Evolutionary conservation across 2,797 vertebrate genomes (phyloP), one percentile per base, ranked within the genome.

Genomic region (Chelon auratus): DNA sequence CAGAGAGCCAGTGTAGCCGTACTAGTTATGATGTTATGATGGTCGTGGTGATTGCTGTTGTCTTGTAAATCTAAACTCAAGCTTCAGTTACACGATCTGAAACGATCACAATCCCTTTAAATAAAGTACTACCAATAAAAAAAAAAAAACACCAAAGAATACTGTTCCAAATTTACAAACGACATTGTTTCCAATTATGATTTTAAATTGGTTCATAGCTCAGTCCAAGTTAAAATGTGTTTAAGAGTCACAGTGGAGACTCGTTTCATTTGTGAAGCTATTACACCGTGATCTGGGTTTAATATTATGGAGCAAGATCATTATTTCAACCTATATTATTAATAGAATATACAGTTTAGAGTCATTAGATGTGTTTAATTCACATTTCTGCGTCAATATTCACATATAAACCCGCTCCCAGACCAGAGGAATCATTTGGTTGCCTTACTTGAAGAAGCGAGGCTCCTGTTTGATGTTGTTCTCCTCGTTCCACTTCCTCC

Each of bases 371-470:
- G 7, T 17, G 15, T 45, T 45, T 45, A 8, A 45, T 45, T 45
- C 42, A 43, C 42, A 43, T 43, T 17, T 43, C 15, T 45, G 6
- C 6, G 8, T 6, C 30, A 33, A 26, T 8, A 15, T 4, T 43
- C 14, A 15, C 15, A 43, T 1, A 43, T 43, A 43, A 43, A 43
- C 11, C 42, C 2, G 2, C 24, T 26, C 3, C 24, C 24, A 17
- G 13, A 43, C 4, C 5, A 43, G 15, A 15, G 14, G 15, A 17
- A 15, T 43, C 6, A 45, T n/a, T 17, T 45, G 43, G 7, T 45
- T 45, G 2, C 92, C 96, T 96, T 89, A 99, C 98, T 96, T 98
- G 94, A 99, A 99, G 95, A 97, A 99, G 86, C 95, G 96, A 42
- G 98, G 96, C 93, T 95, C 94, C 39, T 97, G 96, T 91, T 95